Evolutionary conservation across 2,888 invertebrate genomes (phyloP).

Genomic region (Apodemia mormo): DNA sequence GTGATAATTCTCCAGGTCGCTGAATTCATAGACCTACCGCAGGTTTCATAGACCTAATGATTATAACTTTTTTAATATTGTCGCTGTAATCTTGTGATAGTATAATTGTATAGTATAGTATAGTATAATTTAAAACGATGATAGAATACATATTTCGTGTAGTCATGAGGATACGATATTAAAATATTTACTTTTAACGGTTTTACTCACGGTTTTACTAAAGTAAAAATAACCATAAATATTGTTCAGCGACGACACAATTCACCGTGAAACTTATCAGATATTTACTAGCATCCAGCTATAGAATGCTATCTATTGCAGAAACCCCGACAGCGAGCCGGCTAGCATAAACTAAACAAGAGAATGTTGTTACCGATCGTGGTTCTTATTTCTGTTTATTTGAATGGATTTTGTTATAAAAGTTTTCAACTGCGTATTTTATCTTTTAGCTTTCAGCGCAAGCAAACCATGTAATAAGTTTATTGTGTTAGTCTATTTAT

Average conservation of each 20-base stretch:
- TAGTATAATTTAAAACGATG: background rate
- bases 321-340: background rate
- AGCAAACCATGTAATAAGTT: background rate
- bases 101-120: too few relatives aligned
- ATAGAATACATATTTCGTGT: background rate
- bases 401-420: background rate
- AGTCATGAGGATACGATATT: background rate
- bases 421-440: background rate
- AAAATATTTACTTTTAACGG: background rate
- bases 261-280: background rate
- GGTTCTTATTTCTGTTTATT: background rate
- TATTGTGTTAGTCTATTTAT: background rate
- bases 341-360: background rate
- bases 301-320: background rate
- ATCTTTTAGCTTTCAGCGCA: background rate
- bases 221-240: conserved; percentile 1
- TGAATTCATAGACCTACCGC: too few relatives aligned
- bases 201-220: background rate
- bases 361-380: background rate
- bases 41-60: too few relatives aligned
- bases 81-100: too few relatives aligned
- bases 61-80: too few relatives aligned
- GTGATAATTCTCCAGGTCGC: too few relatives aligned
- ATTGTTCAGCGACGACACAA: background rate
- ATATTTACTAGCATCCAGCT: background rate